Evolutionary conservation across 2,113 vertebrate genomes (phyloP).

Genomic region (Ginglymostoma cirratum): DNA sequence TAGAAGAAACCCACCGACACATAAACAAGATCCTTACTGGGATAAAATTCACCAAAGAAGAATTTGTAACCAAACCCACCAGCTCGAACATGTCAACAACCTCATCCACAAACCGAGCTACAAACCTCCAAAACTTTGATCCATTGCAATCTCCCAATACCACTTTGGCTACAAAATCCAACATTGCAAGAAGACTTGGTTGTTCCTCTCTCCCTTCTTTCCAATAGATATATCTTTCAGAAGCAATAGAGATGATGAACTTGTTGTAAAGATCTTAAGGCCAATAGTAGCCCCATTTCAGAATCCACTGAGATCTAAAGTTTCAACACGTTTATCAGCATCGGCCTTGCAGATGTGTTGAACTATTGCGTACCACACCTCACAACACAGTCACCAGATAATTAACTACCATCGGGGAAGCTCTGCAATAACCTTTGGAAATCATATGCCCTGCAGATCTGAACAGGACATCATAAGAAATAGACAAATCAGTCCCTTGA

Average conservation of each 20-base stretch:
- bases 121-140: no score
- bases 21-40: no score
- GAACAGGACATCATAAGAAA: not conserved
- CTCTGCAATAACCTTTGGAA: not conserved
- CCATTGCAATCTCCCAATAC: not conserved
- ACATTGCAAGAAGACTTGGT: not conserved
- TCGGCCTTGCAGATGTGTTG: not conserved
- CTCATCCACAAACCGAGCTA: no score
- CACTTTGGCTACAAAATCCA: not conserved
- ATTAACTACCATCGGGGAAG: not conserved
- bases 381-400: not conserved
- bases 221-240: not conserved
- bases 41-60: no score
- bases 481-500: not conserved
- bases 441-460: not conserved
- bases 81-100: no score
- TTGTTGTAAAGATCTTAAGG: not conserved
- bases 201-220: not conserved
- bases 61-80: no score
- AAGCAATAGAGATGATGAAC: not conserved
- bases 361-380: not conserved
- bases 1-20: no score
- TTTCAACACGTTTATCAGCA: not conserved
- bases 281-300: not conserved
- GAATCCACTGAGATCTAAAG: not conserved